These are phyloP conservation scores for Parotocinclus haroldoi DNA, from an alignment of 2,797 vertebrate genomes.

Conservation along the genomic window DNA sequence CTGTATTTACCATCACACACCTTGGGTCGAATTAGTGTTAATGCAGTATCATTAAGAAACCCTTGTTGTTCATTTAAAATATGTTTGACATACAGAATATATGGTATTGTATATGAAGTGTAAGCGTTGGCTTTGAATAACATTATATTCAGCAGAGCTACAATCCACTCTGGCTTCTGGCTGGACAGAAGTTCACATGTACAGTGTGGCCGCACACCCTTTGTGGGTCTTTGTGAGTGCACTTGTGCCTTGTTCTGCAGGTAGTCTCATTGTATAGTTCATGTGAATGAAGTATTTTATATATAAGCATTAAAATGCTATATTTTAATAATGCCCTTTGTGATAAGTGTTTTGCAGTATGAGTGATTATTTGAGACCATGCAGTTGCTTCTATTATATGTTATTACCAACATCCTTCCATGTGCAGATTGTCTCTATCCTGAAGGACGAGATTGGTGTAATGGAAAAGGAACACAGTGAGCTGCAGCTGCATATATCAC, in stretches of 20 bases:
- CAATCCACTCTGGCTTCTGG: background rate
- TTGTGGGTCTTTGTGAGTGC: background rate
- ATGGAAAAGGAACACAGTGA: slow-evolving; percentile 93
- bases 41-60: no score
- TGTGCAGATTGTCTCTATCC: slow-evolving; percentile 84
- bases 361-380: background rate
- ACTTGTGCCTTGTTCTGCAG: background rate
- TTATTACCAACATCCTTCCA: background rate
- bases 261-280: no score
- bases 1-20: no score
- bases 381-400: background rate
- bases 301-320: no score
- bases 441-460: slow-evolving; percentile 91
- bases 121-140: no score
- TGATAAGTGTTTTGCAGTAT: background rate
- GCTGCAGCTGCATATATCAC: slow-evolving; percentile 87
- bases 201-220: no score
- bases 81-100: no score
- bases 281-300: no score
- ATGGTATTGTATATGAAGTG: no score
- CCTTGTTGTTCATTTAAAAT: no score
- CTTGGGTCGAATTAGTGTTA: no score
- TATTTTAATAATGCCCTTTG: no score
- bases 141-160: background rate
- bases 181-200: background rate